These are phyloP conservation scores for Toxotes jaculatrix DNA, from an alignment of 2,113 vertebrate species.

Conservation along the genomic window DNA sequence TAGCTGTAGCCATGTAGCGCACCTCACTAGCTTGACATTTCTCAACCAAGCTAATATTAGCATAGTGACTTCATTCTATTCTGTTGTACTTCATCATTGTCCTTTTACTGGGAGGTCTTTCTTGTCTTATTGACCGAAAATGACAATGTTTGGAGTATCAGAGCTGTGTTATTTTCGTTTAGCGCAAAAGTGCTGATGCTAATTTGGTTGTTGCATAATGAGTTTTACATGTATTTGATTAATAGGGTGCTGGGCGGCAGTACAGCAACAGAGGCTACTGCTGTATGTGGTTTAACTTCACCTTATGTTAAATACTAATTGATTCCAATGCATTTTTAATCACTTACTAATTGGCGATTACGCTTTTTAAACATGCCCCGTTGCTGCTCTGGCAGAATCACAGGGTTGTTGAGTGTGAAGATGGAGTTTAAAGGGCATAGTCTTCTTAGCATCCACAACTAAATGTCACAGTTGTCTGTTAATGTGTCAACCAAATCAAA, in stretches of 20 bases:
- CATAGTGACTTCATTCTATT: slow-evolving; percentile 66
- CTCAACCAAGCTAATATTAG: slow-evolving; percentile 80
- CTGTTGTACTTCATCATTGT: slow-evolving; percentile 74
- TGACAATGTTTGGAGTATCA: slow-evolving; percentile 68
- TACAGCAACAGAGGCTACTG: slow-evolving; percentile 57
- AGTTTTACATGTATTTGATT: slow-evolving; percentile 77
- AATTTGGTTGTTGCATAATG: slow-evolving; percentile 70
- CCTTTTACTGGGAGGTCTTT: slow-evolving; percentile 61
- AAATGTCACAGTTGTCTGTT: slow-evolving; percentile 86
- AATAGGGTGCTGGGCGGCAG: slow-evolving; percentile 61
- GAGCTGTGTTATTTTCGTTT: slow-evolving; percentile 52
- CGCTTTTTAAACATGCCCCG: slow-evolving; percentile 67
- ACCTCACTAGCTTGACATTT: slow-evolving; percentile 75
- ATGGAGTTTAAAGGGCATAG: slow-evolving; percentile 81
- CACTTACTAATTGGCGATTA: slow-evolving; percentile 77
- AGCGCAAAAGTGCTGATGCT: slow-evolving; percentile 70
- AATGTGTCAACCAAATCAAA: slow-evolving; percentile 84
- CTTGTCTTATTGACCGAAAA: slow-evolving; percentile 71
- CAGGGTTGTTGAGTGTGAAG: slow-evolving; percentile 55
- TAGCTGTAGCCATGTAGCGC: slow-evolving; percentile 66
- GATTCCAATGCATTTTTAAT: slow-evolving; percentile 83
- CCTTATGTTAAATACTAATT: slow-evolving; percentile 80
- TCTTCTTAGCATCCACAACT: slow-evolving; percentile 75
- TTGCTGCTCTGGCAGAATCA: slow-evolving; percentile 63
- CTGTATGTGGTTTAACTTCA: slow-evolving; percentile 66